Evolutionary conservation across 2,797 vertebrate species (phyloP).

Genomic region (Microctenopoma stevenorrisi): DNA sequence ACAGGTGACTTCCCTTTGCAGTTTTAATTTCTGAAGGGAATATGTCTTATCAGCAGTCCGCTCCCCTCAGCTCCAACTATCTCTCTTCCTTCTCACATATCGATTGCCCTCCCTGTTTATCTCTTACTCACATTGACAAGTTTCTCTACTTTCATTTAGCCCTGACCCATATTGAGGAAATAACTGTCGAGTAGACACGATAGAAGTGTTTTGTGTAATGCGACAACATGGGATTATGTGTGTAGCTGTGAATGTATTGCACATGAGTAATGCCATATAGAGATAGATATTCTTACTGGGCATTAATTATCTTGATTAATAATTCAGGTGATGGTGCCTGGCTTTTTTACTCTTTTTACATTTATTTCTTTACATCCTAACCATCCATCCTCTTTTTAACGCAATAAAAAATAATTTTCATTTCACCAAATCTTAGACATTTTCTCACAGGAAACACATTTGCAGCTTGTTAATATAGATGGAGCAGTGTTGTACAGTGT

Average conservation of each 20-base stretch:
- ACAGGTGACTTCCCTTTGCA: constrained; percentile 40
- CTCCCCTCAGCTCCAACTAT: constrained; percentile 23
- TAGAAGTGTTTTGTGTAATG: constrained; percentile 49
- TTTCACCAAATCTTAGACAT: not conserved
- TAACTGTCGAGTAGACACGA: constrained; percentile 64
- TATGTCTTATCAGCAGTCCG: constrained; percentile 50
- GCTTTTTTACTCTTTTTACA: constrained; percentile 27
- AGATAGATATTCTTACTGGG: constrained; percentile 62
- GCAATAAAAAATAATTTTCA: constrained; percentile 2
- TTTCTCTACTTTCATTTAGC: constrained; percentile 65
- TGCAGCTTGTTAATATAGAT: not conserved
- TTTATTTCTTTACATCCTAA: constrained; percentile 22
- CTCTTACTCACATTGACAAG: constrained; percentile 52
- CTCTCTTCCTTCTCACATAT: constrained; percentile 38
- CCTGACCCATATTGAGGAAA: constrained; percentile 73
- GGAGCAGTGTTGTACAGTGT: not conserved
- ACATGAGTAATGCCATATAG: constrained; percentile 11
- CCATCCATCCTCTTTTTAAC: not conserved
- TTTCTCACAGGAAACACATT: not conserved
- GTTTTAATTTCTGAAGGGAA: constrained; percentile 49
- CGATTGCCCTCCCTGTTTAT: constrained; percentile 48
- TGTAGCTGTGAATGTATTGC: constrained; percentile 19
- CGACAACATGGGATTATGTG: constrained; percentile 26
- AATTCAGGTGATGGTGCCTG: constrained; percentile 68
- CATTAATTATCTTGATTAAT: constrained; percentile 77